These are phyloP conservation scores for Stercorarius parasiticus DNA, from an alignment of 2,113 vertebrate species.

Conservation along the genomic window DNA sequence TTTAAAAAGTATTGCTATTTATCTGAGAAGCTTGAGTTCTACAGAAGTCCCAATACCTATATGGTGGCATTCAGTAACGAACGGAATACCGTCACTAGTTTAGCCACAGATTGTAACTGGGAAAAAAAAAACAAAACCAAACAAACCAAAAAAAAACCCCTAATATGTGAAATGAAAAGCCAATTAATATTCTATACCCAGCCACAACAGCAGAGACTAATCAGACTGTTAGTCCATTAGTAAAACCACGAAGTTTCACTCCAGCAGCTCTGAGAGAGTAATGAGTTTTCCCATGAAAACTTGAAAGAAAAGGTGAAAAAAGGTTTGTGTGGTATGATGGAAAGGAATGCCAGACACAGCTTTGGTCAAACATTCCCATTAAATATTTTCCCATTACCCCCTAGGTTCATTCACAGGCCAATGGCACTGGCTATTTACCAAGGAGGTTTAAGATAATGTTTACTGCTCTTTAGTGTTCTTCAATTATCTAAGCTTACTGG, in stretches of 20 bases:
- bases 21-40: background rate
- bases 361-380: slow-evolving; percentile 65
- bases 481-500: background rate
- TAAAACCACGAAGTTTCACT: slow-evolving; percentile 39
- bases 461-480: slow-evolving; percentile 10
- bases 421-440: slow-evolving; percentile 53
- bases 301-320: slow-evolving; percentile 66
- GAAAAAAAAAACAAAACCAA: background rate
- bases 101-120: background rate
- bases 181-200: background rate
- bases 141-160: background rate
- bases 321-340: slow-evolving; percentile 50
- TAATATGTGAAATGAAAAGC: background rate
- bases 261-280: slow-evolving; percentile 30
- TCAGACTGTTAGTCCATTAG: background rate
- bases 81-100: background rate
- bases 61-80: background rate
- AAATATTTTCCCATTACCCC: slow-evolving; percentile 63
- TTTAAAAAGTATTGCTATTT: background rate
- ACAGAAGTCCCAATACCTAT: background rate
- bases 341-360: slow-evolving; percentile 65
- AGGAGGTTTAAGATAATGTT: slow-evolving; percentile 43
- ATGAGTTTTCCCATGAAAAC: slow-evolving; percentile 54
- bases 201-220: background rate
- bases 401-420: slow-evolving; percentile 68